Conservation (phyloP, 2,888 invertebrate species). For the Luperina testacea region DNA sequence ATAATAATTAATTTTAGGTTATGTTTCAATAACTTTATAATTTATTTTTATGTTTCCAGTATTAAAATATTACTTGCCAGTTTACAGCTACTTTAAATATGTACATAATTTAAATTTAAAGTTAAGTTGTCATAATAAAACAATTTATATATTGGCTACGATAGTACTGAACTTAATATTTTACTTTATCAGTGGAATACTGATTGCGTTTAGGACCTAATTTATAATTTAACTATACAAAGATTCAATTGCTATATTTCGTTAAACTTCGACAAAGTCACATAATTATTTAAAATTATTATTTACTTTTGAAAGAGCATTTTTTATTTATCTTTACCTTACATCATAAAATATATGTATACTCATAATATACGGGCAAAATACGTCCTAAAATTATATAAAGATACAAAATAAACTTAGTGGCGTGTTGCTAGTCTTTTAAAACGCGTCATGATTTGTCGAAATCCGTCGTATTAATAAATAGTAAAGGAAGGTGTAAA, state of each 20-base stretch:
- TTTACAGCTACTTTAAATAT: constrained; percentile 78
- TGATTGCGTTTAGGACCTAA: constrained; percentile 63
- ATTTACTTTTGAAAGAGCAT: constrained; percentile 70
- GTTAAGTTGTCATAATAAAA: constrained; percentile 76
- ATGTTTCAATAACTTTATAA: constrained; percentile 77
- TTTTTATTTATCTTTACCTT: constrained; percentile 63
- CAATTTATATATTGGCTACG: constrained; percentile 63
- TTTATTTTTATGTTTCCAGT: constrained; percentile 85
- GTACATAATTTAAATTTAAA: constrained; percentile 78
- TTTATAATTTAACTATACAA: constrained; percentile 63
- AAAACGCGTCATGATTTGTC: constrained; percentile 68
- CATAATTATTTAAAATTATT: constrained; percentile 73
- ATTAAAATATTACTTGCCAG: constrained; percentile 89
- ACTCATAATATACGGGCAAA: constrained; percentile 72
- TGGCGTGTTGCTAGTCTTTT: constrained; percentile 77
- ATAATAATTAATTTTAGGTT: constrained; percentile 68
- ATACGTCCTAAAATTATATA: constrained; percentile 73
- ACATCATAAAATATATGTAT: constrained; percentile 62
- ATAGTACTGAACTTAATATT: constrained; percentile 66
- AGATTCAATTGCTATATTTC: constrained; percentile 65
- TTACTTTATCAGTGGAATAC: constrained; percentile 64
- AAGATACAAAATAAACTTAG: constrained; percentile 62
- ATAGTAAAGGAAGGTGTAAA: constrained; percentile 49
- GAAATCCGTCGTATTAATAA: constrained; percentile 70
- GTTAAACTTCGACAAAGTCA: constrained; percentile 76